Conservation (phyloP, 2,797 vertebrate species). For the Linurgus olivaceus region DNA sequence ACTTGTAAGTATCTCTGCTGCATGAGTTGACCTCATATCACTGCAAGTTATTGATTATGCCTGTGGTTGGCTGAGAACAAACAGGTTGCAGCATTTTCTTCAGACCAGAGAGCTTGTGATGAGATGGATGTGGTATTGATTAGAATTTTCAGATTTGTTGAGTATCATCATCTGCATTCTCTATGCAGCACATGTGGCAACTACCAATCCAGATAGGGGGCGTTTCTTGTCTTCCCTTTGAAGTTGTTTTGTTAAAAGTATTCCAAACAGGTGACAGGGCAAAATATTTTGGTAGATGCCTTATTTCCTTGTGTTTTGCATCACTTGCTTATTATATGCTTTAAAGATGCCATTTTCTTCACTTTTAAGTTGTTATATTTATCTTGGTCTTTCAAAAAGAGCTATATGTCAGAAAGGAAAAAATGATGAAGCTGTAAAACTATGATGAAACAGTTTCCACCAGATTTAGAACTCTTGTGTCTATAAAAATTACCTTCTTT, state of each 20-base stretch:
- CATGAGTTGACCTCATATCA: neutral
- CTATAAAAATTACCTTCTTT: neutral
- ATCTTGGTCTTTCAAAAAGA: neutral
- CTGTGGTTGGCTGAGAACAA: constrained; percentile 8
- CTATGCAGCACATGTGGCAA: neutral
- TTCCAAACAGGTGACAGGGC: neutral
- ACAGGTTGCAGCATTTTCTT: neutral
- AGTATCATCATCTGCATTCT: neutral
- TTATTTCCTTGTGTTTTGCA: neutral
- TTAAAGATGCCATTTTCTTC: neutral
- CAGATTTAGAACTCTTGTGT: neutral
- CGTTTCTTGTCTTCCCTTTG: neutral
- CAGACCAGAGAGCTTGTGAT: neutral
- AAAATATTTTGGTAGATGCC: neutral
- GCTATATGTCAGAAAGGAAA: neutral
- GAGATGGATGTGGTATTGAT: constrained; percentile 27
- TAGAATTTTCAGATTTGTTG: neutral
- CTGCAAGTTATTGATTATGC: constrained; percentile 26
- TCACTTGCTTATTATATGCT: neutral
- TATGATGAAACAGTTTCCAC: neutral
- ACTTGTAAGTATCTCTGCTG: neutral
- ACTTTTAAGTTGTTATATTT: neutral
- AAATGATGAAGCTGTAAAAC: neutral
- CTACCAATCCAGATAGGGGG: fast-evolving
- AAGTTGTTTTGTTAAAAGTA: neutral